Evolutionary conservation across 2,888 invertebrate species (phyloP).

Genomic region (Leucoma salicis): DNA sequence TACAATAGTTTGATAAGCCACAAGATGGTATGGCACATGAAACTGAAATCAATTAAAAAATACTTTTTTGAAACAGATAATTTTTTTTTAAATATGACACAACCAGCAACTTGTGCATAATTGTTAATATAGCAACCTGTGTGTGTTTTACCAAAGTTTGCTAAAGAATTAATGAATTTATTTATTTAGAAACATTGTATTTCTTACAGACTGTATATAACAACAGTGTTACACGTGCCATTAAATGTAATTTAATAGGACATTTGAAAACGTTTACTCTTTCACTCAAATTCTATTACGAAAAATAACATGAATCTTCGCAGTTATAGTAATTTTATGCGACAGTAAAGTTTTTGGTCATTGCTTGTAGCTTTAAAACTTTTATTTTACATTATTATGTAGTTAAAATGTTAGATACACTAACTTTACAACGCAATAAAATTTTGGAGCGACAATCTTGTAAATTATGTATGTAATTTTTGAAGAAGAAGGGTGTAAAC

Average conservation of each 20-base stretch:
- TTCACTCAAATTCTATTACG: constrained; percentile 32
- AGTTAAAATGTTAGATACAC: constrained; percentile 26
- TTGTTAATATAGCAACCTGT: too few species aligned
- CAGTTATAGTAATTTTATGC: constrained; percentile 47
- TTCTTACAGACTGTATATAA: not conserved
- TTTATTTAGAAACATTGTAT: too few species aligned
- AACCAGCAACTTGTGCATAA: too few species aligned
- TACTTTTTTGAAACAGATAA: too few species aligned
- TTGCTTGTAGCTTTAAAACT: constrained; percentile 37
- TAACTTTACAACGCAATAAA: constrained; percentile 28
- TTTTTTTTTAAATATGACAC: too few species aligned
- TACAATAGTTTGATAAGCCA: too few species aligned
- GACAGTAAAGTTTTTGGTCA: constrained; percentile 41
- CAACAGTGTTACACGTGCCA: constrained; percentile 11
- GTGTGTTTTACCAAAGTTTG: too few species aligned
- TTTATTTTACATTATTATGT: constrained; percentile 43
- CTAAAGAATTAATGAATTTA: too few species aligned
- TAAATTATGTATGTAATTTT: constrained; percentile 29
- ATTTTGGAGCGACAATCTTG: constrained; percentile 17
- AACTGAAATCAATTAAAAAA: too few species aligned
- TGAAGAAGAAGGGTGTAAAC: constrained; percentile 5
- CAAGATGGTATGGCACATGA: too few species aligned
- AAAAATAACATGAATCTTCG: constrained; percentile 36
- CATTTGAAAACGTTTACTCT: constrained; percentile 36
- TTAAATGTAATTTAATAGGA: constrained; percentile 24